Evolutionary conservation across 37 sponge, comb jelly and placozoan genomes (phyloP).

Genomic region (Halichondria panicea): DNA sequence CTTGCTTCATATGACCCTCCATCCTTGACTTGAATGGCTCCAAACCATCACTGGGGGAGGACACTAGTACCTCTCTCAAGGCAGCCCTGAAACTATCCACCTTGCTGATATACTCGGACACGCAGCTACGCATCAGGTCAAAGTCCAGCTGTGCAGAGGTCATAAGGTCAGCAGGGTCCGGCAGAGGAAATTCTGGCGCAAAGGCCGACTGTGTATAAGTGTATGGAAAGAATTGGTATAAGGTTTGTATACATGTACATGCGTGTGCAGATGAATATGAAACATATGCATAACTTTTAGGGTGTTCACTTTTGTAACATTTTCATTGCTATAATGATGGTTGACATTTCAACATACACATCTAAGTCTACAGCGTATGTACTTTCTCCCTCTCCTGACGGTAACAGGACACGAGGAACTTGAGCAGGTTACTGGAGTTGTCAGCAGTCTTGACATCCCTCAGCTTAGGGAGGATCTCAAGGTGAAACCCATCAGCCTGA

Average conservation of each 20-base stretch:
- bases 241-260: no score
- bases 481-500: conserved; percentile 32
- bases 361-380: no score
- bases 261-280: no score
- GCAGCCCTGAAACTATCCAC: background rate
- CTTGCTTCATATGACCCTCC: conserved; percentile 17
- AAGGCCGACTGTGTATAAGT: background rate
- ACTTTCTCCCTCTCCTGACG: no score
- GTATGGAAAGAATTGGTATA: no score
- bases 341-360: no score
- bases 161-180: conserved; percentile 23
- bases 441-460: conserved; percentile 33
- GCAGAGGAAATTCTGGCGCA: conserved; percentile 19
- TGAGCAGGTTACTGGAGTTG: conserved; percentile 21
- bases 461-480: conserved; percentile 34
- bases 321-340: no score
- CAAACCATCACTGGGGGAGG: background rate
- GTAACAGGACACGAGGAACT: conserved; percentile 32
- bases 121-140: conserved; percentile 19
- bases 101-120: background rate
- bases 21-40: conserved; percentile 14
- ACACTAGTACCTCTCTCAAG: background rate
- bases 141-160: conserved; percentile 22
- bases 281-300: no score
- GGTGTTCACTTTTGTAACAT: no score